phyloP scores from a whole-genome alignment of 2,888 invertebrate genomes.

The Parapristionchus giblindavisi region DNA sequence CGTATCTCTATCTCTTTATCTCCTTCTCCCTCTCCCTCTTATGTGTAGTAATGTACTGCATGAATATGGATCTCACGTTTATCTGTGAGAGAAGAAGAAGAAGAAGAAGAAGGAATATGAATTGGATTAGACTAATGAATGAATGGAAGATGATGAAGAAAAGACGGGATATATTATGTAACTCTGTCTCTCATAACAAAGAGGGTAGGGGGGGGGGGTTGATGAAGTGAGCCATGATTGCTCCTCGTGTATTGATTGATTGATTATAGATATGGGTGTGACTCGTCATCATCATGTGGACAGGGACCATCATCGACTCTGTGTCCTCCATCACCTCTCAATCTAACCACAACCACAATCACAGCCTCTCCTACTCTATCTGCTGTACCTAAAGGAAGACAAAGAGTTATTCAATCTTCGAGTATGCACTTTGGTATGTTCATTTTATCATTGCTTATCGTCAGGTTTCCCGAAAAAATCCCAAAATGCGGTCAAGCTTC shows the following conservation, averaged over 20 bases:
- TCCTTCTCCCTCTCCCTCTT: slow-evolving; percentile 7
- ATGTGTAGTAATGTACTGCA: background rate
- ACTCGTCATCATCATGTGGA: slow-evolving; percentile 8
- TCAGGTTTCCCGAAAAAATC: too few species aligned
- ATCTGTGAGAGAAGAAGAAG: background rate
- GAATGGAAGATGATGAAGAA: background rate
- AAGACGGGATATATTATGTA: too few species aligned
- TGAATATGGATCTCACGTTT: background rate
- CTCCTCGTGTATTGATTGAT: too few species aligned
- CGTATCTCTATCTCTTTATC: slow-evolving; percentile 11
- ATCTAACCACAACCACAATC: slow-evolving; percentile 29
- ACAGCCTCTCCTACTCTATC: slow-evolving; percentile 24
- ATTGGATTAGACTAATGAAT: background rate
- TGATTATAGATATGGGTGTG: too few species aligned
- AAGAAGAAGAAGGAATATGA: background rate
- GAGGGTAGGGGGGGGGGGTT: too few species aligned
- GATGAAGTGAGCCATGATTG: too few species aligned
- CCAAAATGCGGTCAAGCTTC: too few species aligned
- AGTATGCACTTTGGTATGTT: slow-evolving; percentile 57
- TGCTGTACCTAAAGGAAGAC: slow-evolving; percentile 17
- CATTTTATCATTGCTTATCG: too few species aligned
- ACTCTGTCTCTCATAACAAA: too few species aligned
- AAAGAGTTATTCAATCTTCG: slow-evolving; percentile 47
- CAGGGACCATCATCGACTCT: slow-evolving; percentile 17
- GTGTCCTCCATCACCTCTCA: slow-evolving; percentile 39